Evolutionary conservation across 2,113 vertebrate genomes (phyloP).

Genomic region (Emydura subglobosa): DNA sequence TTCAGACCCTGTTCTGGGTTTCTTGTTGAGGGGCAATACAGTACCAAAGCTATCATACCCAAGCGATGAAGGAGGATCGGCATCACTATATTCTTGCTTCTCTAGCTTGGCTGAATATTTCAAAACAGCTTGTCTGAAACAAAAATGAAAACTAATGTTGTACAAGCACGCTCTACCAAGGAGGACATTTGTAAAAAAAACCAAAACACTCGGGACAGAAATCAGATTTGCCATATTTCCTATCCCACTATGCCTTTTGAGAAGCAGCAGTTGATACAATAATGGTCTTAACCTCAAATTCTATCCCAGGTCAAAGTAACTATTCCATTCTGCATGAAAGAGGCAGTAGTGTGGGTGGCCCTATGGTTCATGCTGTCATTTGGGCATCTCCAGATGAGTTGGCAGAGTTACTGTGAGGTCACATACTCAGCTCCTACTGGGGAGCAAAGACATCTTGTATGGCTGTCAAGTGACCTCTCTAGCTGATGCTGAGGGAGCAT

Average conservation of each 20-base stretch:
- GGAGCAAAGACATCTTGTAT: background rate
- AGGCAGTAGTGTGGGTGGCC: background rate
- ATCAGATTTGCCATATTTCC: background rate
- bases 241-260: background rate
- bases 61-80: slow-evolving; percentile 77
- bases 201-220: background rate
- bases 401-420: background rate
- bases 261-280: background rate
- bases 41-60: slow-evolving; percentile 60
- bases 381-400: background rate
- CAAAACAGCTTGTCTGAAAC: slow-evolving; percentile 78
- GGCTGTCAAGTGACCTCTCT: background rate
- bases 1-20: slow-evolving; percentile 18
- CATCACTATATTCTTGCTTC: slow-evolving; percentile 77
- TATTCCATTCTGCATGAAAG: background rate
- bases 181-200: background rate
- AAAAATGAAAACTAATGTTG: background rate
- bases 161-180: background rate
- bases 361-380: background rate
- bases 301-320: background rate
- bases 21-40: background rate
- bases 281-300: background rate
- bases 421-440: background rate
- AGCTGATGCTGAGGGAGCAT: background rate
- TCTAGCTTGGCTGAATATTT: slow-evolving; percentile 75